Conservation (phyloP, 53 echinoderm and acorn worm species). For the Mesocentrotus franciscanus region DNA sequence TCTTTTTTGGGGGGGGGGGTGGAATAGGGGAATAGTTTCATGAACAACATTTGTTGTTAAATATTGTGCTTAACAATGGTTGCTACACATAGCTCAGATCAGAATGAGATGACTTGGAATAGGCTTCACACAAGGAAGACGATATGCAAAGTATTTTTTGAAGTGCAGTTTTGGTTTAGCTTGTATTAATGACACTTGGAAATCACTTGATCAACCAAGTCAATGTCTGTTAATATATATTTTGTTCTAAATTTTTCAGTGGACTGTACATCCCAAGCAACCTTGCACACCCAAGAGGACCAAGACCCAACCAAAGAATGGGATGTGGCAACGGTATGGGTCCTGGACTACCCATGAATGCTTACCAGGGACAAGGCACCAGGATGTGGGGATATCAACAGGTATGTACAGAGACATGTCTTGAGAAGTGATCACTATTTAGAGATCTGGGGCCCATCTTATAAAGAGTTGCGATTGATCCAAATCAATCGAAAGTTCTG, state of each 20-base stretch:
- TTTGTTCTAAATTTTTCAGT: background rate
- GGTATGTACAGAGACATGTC: background rate
- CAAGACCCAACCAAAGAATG: slow-evolving; percentile 69
- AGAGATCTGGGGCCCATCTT: background rate
- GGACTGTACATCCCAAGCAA: slow-evolving; percentile 62
- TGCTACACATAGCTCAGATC: background rate
- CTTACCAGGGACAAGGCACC: slow-evolving; percentile 46
- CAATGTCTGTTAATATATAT: no score
- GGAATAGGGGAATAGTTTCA: no score
- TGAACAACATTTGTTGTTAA: no score
- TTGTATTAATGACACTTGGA: background rate
- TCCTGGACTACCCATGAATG: slow-evolving; percentile 55
- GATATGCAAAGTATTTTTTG: no score
- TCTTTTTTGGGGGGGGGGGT: no score
- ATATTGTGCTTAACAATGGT: background rate
- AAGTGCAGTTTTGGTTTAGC: background rate
- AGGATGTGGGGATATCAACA: slow-evolving; percentile 69
- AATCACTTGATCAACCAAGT: no score
- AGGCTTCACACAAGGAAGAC: background rate
- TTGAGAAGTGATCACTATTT: background rate
- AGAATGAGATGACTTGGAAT: background rate
- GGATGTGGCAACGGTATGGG: slow-evolving; percentile 67
- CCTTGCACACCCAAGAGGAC: slow-evolving; percentile 57
- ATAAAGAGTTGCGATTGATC: no score
- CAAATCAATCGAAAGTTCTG: no score